Base-by-base conservation (phyloP, 2,888 invertebrate genomes). In the Bombylius major region DNA sequence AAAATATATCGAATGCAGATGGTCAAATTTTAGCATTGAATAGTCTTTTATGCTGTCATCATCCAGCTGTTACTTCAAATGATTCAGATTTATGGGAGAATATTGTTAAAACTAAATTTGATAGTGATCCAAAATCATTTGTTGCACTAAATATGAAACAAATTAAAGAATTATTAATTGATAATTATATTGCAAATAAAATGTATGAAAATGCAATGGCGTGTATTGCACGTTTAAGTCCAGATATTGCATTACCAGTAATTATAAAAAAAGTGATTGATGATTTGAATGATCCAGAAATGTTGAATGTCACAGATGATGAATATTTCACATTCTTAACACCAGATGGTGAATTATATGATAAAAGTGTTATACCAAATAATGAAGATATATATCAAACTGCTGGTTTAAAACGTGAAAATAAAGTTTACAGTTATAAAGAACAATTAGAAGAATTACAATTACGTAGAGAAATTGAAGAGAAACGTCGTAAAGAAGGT, bases 361-460 rank as follows among this genome's bases (percentile, higher is more conserved):
- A 98, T 74, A 94, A 90, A 75, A 85, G 84, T 62, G 83, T 88
- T 1, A 74, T 89, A 53, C 86, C 87, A 23, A 71, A 68, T 53
- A 63, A 58, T 23, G 70, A 71, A 49, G 67, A 72, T 46, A 68
- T 70, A 52, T 73, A 71, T 59, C 65, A 66, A 23, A 70, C 69
- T 12, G 62, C 65, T 14, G 70, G 97, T 65, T 80, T 97, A 70
- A 94, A 92, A 72, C 81, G 96, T 14, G 98, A 98, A 71, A 97
- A 93, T 72, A 97, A 96, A 75, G 90, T 87, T 4, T 98, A 98
- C 72, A 93, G 94, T 60, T 96, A 92, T 72, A 92, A 94, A 69
- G 98, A 98, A 60, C 98, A 99, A 71, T 79, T 94, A 67, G 97
- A 96, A 67, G 98, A 98, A 71, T 72, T 94, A 62, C 92, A 96